phyloP scores from a whole-genome alignment of 2,797 vertebrate genomes.

The Lepus townsendii region DNA sequence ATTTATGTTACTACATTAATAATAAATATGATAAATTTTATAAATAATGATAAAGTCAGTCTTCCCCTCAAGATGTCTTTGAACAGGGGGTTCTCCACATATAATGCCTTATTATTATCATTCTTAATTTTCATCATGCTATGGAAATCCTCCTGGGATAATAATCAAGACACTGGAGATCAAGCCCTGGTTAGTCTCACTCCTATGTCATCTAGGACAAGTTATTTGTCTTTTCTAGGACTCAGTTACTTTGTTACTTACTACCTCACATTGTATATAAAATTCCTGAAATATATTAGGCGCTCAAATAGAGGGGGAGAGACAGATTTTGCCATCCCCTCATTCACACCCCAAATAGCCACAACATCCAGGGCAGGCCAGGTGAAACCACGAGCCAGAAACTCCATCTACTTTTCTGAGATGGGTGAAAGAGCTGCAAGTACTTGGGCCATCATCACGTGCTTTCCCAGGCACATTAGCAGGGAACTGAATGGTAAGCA shows the following conservation, averaged over 20 bases:
- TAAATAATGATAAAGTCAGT: not conserved
- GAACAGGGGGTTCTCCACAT: not conserved
- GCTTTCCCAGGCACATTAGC: no score
- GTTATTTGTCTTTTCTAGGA: not conserved
- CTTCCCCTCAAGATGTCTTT: not conserved
- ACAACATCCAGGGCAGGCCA: no score
- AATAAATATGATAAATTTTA: not conserved
- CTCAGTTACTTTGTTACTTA: slow-evolving; percentile 1
- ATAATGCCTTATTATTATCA: not conserved
- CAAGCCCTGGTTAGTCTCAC: not conserved
- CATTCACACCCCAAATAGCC: no score
- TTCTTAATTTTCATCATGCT: not conserved
- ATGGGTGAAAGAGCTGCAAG: no score
- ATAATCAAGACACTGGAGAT: not conserved
- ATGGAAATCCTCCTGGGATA: not conserved
- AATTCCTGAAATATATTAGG: slow-evolving; percentile 2
- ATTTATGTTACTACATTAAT: slow-evolving; percentile 15
- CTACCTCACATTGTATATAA: not conserved
- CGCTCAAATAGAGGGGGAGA: no score
- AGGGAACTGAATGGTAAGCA: no score
- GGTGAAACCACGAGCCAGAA: no score
- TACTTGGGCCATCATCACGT: no score
- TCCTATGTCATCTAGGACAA: not conserved
- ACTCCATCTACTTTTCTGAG: no score
- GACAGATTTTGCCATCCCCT: no score